A percentile compares a stretch with the other conserved stretches of the same genome.
These are phyloP conservation scores for Tipula vernalis DNA, from an alignment of 2,888 invertebrate species.

Conservation along the genomic window DNA sequence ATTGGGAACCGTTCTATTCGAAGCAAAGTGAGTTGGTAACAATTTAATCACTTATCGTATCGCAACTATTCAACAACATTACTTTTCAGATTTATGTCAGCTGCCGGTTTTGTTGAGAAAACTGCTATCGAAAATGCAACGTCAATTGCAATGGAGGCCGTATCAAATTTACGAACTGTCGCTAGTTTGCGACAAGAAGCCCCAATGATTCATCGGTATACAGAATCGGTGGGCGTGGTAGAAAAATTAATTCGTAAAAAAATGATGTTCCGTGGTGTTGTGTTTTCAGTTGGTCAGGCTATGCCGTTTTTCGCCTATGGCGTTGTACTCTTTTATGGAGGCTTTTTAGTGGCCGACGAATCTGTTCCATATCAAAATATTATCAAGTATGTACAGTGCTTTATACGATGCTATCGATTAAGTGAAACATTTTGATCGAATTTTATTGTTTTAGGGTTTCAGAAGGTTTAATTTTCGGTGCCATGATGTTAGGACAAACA, in stretches of 20 bases:
- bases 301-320: conserved; percentile 63
- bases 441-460: conserved; percentile 43
- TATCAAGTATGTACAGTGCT: conserved; percentile 47
- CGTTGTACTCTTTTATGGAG: conserved; percentile 58
- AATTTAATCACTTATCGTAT: not conserved
- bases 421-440: not conserved
- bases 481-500: conserved; percentile 70
- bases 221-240: conserved; percentile 40
- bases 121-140: conserved; percentile 52
- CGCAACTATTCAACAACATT: not conserved
- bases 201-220: conserved; percentile 46
- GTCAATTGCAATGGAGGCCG: conserved; percentile 61
- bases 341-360: conserved; percentile 49
- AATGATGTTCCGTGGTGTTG: conserved; percentile 49
- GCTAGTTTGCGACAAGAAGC: conserved; percentile 52
- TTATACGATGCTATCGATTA: not conserved
- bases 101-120: conserved; percentile 46
- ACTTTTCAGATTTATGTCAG: conserved; percentile 40
- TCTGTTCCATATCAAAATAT: conserved; percentile 52
- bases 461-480: conserved; percentile 63
- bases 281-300: conserved; percentile 59
- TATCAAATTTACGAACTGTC: conserved; percentile 58
- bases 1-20: conserved; percentile 53
- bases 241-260: conserved; percentile 40
- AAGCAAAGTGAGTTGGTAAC: conserved; percentile 36